phyloP scores from a whole-genome alignment of 2,888 invertebrate genomes.

The Mycalesis mineus region DNA sequence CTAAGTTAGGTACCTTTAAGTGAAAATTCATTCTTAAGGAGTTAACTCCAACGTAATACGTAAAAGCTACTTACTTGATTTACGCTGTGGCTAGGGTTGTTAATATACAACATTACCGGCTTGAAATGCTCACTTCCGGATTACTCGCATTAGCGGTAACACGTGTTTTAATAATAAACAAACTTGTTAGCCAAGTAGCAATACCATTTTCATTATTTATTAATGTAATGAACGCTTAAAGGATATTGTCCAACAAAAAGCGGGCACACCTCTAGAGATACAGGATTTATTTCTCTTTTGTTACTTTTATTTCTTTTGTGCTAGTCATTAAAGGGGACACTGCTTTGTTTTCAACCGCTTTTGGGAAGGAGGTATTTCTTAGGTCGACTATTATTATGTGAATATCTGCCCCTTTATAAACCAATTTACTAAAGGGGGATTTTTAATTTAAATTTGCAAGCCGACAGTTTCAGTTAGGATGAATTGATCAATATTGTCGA shows the following conservation, averaged over 20 bases:
- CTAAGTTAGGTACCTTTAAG: too few species aligned
- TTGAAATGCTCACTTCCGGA: background rate
- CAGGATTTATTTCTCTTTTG: constrained; percentile 42
- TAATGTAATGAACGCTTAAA: constrained; percentile 8
- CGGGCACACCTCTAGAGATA: constrained; percentile 23
- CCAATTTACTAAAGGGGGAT: too few species aligned
- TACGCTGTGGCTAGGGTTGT: too few species aligned
- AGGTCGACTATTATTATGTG: too few species aligned
- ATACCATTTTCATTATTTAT: constrained; percentile 9
- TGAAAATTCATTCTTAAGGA: too few species aligned
- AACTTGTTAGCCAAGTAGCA: constrained; percentile 4
- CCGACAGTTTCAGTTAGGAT: too few species aligned
- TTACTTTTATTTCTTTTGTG: constrained; percentile 41
- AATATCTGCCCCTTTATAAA: too few species aligned
- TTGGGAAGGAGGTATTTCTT: too few species aligned
- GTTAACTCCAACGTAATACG: too few species aligned
- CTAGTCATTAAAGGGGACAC: constrained; percentile 39
- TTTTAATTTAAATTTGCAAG: too few species aligned
- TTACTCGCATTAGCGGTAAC: background rate
- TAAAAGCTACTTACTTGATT: too few species aligned
- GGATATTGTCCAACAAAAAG: constrained; percentile 6
- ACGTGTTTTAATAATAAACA: constrained; percentile 5
- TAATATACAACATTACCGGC: background rate
- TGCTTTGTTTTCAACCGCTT: constrained; percentile 2
- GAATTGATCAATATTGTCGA: too few species aligned